Base-by-base conservation (phyloP, 2,797 vertebrate species). In the Rhinoraja longicauda region DNA sequence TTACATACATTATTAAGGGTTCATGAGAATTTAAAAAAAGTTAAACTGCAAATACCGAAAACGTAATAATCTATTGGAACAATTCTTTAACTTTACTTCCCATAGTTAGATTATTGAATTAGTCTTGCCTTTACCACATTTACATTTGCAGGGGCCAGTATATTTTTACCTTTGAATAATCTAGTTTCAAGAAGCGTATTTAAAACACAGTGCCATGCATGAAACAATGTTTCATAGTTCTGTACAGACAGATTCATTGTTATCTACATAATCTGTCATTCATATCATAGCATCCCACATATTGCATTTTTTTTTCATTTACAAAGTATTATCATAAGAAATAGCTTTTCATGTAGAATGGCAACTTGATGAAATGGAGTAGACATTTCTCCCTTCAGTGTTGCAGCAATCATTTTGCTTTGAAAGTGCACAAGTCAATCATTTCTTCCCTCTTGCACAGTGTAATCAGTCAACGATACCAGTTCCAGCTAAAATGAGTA, bases 341-440 rank as follows among this genome's bases (percentile, higher is more conserved):
- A 15, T 73, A 26, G 67, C 3, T 73, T 75, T 45, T 92, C 19
- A 75, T 92, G 39, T 39, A 9, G 67, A 92, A 57, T 75, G 36
- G 24, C 10, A 75, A 73, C 26, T 75, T 1, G 15, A 15, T 92
- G 90, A 92, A 45, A 73, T 24, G 15, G 13, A 73, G 39, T 75
- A 92, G 1, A 36, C 7, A 26, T 70, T 90, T 12, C 26, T 45
- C 15, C 9, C 84, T 88, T 39, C 67, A 29, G 39, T 73, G 4
- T 26, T 45, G 7, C 70, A 26, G 24, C 70, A 91, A 73, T 53
- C n/a, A 39, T 21, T 73, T 39, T 45, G 15, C 88, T 90, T 53
- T 73, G 70, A 92, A 92, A 92, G 39, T 45, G 19, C 21, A 72
- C 10, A 64, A 90, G 64, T 91, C 64, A 91, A 91, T 91, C 32